phyloP scores from a whole-genome alignment of 2,113 vertebrate species.

The Malurus alboscapulatus region DNA sequence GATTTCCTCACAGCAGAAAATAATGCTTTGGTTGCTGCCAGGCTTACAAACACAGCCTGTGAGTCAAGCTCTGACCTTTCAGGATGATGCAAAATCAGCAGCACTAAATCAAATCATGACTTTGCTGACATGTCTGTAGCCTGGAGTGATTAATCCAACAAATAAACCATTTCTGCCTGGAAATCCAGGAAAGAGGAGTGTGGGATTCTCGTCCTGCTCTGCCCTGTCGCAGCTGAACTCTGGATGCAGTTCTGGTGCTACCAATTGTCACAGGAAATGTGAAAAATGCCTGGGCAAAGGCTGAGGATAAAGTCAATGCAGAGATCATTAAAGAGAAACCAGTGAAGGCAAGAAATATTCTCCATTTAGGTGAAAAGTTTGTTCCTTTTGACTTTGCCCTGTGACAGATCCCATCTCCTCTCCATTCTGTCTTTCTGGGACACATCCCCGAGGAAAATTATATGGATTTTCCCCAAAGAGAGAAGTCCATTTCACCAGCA shows the following conservation, averaged over 20 bases:
- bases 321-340: background rate
- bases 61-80: constrained; percentile 20
- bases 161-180: constrained; percentile 2
- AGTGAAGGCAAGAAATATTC: background rate
- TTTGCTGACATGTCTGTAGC: constrained; percentile 25
- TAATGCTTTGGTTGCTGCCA: background rate
- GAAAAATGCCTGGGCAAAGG: background rate
- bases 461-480: background rate
- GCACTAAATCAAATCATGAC: background rate
- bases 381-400: background rate
- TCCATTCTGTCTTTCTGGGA: background rate
- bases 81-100: constrained; percentile 41
- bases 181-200: background rate
- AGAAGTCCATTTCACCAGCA: background rate
- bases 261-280: background rate
- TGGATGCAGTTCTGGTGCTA: background rate
- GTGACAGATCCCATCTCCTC: background rate
- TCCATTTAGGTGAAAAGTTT: background rate
- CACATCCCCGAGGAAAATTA: background rate
- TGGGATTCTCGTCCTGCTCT: background rate
- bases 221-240: background rate
- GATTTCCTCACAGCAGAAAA: background rate
- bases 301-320: background rate
- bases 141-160: background rate
- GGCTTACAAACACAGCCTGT: background rate